phyloP scores from a whole-genome alignment of 2,888 invertebrate genomes.

The Chrysomela aeneicollis region DNA sequence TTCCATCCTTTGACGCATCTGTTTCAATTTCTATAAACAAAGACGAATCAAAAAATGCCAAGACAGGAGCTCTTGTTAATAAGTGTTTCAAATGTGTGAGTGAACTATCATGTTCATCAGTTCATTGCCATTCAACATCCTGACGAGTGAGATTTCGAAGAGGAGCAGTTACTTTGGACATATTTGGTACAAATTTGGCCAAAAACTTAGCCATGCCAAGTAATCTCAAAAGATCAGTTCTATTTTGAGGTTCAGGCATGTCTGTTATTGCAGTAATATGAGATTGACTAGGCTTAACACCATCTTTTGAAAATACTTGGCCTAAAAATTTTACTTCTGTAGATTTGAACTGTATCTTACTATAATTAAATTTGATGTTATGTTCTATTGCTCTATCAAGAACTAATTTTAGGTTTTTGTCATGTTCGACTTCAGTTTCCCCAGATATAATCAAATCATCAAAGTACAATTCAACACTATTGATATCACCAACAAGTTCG shows the following conservation, averaged over 20 bases:
- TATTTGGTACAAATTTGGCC: slow-evolving; percentile 41
- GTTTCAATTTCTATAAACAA: no score
- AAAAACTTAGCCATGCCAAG: slow-evolving; percentile 42
- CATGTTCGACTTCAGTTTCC: slow-evolving; percentile 33
- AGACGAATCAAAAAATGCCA: no score
- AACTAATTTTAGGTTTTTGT: slow-evolving; percentile 32
- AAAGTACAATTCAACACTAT: no score
- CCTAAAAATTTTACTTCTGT: slow-evolving; percentile 36
- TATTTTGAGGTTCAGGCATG: slow-evolving; percentile 31
- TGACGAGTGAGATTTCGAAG: slow-evolving; percentile 38
- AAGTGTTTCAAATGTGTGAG: not conserved
- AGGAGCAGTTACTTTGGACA: slow-evolving; percentile 41
- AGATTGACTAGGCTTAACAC: slow-evolving; percentile 11
- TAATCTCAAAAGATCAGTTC: slow-evolving; percentile 39
- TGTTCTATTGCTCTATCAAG: slow-evolving; percentile 37
- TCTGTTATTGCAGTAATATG: slow-evolving; percentile 7
- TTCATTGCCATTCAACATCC: slow-evolving; percentile 22
- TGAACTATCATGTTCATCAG: not conserved
- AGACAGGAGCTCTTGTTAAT: slow-evolving; percentile 1
- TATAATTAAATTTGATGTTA: slow-evolving; percentile 34
- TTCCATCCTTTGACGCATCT: no score
- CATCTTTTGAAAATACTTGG: slow-evolving; percentile 35
- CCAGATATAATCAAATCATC: no score
- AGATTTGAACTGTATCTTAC: slow-evolving; percentile 35
- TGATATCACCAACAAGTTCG: no score